These are phyloP conservation scores for Biston betularia DNA, from an alignment of 2,888 invertebrate genomes.

Conservation along the genomic window DNA sequence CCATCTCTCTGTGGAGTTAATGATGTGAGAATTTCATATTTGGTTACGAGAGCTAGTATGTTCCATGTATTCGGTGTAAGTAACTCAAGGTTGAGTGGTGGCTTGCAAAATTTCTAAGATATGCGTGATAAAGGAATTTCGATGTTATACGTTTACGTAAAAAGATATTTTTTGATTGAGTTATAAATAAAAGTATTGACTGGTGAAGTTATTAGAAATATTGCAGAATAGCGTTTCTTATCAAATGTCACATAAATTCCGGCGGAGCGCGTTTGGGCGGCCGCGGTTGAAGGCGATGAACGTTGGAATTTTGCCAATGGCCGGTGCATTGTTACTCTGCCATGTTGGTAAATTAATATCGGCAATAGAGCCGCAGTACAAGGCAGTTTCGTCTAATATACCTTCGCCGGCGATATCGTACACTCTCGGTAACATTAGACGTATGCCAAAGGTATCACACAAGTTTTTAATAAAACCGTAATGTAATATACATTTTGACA, in stretches of 20 bases:
- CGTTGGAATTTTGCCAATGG: slow-evolving; percentile 74
- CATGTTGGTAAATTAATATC: slow-evolving; percentile 80
- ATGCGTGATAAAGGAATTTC: slow-evolving; percentile 9
- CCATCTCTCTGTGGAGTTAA: slow-evolving; percentile 48
- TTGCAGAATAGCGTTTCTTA: slow-evolving; percentile 58
- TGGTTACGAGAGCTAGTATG: slow-evolving; percentile 40
- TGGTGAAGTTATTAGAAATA: slow-evolving; percentile 40
- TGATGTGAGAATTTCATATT: slow-evolving; percentile 49
- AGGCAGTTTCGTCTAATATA: slow-evolving; percentile 53
- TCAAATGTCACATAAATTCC: slow-evolving; percentile 63
- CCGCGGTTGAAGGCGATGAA: slow-evolving; percentile 55
- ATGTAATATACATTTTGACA: neutral
- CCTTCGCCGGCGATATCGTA: slow-evolving; percentile 31
- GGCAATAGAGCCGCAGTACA: slow-evolving; percentile 66
- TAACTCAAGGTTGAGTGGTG: slow-evolving; percentile 21
- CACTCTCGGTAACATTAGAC: slow-evolving; percentile 19
- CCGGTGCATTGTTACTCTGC: slow-evolving; percentile 70
- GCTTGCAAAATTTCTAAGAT: slow-evolving; percentile 23
- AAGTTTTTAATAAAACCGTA: neutral
- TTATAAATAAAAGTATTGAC: slow-evolving; percentile 2
- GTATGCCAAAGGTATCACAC: slow-evolving; percentile 29
- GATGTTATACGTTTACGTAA: neutral
- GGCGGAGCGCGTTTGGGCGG: slow-evolving; percentile 51
- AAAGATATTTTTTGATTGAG: slow-evolving; percentile 1
- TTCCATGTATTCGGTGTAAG: slow-evolving; percentile 28